Base-by-base conservation (phyloP, 92 coral and sea anemone species). In the Phenganax stokvisi region DNA sequence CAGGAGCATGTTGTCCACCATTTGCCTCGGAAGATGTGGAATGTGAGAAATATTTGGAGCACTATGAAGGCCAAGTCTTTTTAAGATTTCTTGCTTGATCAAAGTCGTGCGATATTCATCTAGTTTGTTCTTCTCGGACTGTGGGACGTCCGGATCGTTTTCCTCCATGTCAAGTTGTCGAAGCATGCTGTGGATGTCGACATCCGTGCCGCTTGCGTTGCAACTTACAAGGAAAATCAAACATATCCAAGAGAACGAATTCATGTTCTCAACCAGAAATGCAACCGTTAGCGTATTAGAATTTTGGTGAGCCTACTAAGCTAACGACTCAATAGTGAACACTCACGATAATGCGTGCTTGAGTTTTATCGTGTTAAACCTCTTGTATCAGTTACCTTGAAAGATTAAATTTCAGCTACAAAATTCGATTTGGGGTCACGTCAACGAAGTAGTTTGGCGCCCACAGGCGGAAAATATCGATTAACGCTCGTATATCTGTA, bases 71-170 rank as follows among this genome's bases (percentile, higher is more conserved):
- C 83, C 83, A 52, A 79, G 83, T 64, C 69, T 63, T 51, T 64
- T 79, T 17, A 79, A 54, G 62, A 79, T 79, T 51, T 79, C 83
- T 65, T 79, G 31, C 54, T 79, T 79, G 68, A 79, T 79, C 60
- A 79, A 51, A 7, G 83, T 79, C 54, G 25, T 79, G 52, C 83
- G 83, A 30, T 79, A 79, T 54, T 79, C 74, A 64, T 79, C 55
- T 51, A 79, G 69, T 52, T n/a, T 64, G 20, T 62, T 10, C 44
- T 28, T 63, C 51, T 79, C 74, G 71, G 64, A 52, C 51, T 77
- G 54, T 29, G 80, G 6, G 51, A 20, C 20, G 44, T 68, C 53
- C 8, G 73, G 73, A 53, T 37, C 54, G 29, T 68, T 68, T 68
- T 68, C 53, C 73, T 68, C 73, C 9, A 16, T 51, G 44, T 79